These are phyloP conservation scores for Scopus umbretta DNA, from an alignment of 2,113 vertebrate genomes.

Conservation along the genomic window DNA sequence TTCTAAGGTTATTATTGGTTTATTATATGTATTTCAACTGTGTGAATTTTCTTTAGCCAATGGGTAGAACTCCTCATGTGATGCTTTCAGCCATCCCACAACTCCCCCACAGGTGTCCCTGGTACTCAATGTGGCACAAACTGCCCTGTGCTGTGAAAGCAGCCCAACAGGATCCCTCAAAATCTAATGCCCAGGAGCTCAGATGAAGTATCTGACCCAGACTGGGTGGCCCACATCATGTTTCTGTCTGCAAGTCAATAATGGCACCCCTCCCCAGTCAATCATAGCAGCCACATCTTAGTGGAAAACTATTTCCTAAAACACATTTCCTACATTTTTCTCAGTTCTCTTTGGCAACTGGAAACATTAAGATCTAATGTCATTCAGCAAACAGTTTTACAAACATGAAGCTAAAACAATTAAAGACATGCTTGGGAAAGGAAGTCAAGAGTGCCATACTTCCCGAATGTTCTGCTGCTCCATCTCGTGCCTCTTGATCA, in stretches of 20 bases:
- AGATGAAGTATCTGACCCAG: neutral
- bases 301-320: neutral
- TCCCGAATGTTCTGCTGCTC: slow-evolving; percentile 98
- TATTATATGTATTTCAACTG: neutral
- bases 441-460: slow-evolving; percentile 67
- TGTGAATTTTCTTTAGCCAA: neutral
- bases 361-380: neutral
- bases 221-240: neutral
- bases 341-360: neutral
- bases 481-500: slow-evolving; percentile 90
- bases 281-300: neutral
- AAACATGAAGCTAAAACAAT: neutral
- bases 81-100: neutral
- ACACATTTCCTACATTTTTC: rapidly evolving
- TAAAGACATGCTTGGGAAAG: neutral
- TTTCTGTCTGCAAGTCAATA: neutral
- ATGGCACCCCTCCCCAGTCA: neutral
- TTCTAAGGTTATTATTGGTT: neutral
- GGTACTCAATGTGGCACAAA: neutral
- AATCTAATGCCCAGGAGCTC: neutral
- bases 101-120: neutral
- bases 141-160: neutral
- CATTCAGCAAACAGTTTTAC: neutral
- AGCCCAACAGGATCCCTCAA: neutral
- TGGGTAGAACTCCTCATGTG: neutral